These are phyloP conservation scores for Eudasyphora cyanicolor DNA, from an alignment of 2,888 invertebrate genomes.

Conservation along the genomic window DNA sequence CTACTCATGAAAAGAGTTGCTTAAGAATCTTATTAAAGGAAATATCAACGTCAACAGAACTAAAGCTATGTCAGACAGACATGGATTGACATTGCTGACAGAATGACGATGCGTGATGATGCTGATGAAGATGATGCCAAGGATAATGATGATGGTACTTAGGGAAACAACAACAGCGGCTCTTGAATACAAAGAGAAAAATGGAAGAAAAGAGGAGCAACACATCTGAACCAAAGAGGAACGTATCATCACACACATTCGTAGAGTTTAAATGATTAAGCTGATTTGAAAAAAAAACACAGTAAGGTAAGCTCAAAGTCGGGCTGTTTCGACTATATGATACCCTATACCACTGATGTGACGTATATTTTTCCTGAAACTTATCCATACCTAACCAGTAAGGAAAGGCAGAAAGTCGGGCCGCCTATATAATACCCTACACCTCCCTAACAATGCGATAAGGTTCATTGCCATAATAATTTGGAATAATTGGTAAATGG, in stretches of 20 bases:
- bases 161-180: neutral
- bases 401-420: too few species aligned
- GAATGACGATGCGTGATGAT: neutral
- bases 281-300: too few species aligned
- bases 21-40: slow-evolving; percentile 5
- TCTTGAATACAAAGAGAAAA: neutral
- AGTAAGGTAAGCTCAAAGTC: too few species aligned
- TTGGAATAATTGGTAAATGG: too few species aligned
- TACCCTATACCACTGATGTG: too few species aligned
- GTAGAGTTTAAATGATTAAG: slow-evolving; percentile 23
- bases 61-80: neutral
- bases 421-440: too few species aligned
- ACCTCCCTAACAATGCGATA: too few species aligned
- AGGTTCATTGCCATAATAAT: too few species aligned
- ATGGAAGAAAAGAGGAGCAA: neutral
- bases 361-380: too few species aligned
- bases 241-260: slow-evolving; percentile 16
- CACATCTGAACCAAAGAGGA: neutral
- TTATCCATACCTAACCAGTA: too few species aligned
- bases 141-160: neutral
- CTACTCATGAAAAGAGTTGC: too few species aligned
- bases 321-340: too few species aligned
- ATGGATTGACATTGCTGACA: neutral
- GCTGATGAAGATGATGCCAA: neutral
- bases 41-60: neutral